These are phyloP conservation scores for Glaucopsyche alexis DNA, from an alignment of 2,888 invertebrate species.

Conservation along the genomic window DNA sequence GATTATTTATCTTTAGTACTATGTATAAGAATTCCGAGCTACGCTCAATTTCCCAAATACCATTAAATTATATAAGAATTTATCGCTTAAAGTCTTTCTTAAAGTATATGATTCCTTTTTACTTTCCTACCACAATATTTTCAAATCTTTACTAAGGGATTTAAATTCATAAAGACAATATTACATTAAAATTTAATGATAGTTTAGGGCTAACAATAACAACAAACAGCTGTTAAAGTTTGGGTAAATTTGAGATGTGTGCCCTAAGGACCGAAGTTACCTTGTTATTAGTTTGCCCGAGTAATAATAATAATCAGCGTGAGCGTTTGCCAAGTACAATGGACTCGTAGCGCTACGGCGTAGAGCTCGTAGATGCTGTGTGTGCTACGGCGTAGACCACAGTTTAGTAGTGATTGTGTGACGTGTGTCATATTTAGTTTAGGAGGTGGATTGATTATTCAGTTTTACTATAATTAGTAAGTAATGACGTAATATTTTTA, in stretches of 20 bases:
- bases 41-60: no score
- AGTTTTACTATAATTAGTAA: neutral
- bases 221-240: neutral
- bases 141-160: no score
- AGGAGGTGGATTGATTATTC: neutral
- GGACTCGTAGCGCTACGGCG: neutral
- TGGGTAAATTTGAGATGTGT: neutral
- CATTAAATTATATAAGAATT: no score
- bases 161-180: no score
- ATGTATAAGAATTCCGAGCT: no score
- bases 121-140: no score
- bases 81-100: no score
- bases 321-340: neutral
- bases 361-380: neutral
- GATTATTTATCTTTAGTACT: no score
- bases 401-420: neutral
- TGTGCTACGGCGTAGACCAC: neutral
- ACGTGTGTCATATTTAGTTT: neutral
- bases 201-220: neutral
- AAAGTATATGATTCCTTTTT: no score
- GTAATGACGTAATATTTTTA: no score
- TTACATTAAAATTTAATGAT: neutral
- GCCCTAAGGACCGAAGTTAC: neutral
- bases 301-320: neutral
- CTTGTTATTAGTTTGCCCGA: constrained; percentile 9